phyloP scores from a whole-genome alignment of 2,888 invertebrate species.

The Alentia gelatinosa region DNA sequence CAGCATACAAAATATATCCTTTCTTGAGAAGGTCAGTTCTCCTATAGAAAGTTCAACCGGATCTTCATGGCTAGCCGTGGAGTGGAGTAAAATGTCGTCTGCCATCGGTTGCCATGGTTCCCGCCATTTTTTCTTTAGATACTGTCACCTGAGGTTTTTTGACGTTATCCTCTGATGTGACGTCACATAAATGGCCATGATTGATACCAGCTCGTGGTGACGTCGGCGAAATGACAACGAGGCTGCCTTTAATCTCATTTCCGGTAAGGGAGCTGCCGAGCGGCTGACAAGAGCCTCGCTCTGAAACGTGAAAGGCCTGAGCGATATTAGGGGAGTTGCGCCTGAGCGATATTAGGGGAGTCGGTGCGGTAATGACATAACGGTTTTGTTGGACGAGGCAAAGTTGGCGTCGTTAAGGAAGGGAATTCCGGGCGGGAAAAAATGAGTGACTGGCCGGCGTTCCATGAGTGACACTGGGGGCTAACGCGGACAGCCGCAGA shows the following conservation, averaged over 20 bases:
- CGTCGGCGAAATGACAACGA: background rate
- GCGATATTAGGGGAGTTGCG: background rate
- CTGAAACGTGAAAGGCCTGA: background rate
- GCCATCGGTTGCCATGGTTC: background rate
- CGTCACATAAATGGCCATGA: background rate
- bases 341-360: constrained; percentile 1
- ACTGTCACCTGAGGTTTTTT: background rate
- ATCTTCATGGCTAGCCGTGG: no score
- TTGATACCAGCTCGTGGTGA: background rate
- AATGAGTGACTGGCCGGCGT: background rate
- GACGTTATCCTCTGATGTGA: background rate
- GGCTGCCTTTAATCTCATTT: background rate
- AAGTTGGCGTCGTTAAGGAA: background rate
- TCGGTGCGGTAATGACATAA: background rate
- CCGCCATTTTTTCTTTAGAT: background rate
- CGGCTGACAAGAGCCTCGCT: background rate
- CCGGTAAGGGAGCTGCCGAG: background rate
- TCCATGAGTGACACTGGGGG: background rate
- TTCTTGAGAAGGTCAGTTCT: background rate
- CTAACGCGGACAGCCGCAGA: background rate
- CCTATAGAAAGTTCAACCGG: no score
- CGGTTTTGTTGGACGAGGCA: background rate
- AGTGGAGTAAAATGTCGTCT: background rate
- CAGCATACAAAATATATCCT: background rate
- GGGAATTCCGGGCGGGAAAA: background rate